Evolutionary conservation across 2,888 invertebrate genomes (phyloP), one percentile per base, ranked within the genome.

Genomic region (Dione vanillae): DNA sequence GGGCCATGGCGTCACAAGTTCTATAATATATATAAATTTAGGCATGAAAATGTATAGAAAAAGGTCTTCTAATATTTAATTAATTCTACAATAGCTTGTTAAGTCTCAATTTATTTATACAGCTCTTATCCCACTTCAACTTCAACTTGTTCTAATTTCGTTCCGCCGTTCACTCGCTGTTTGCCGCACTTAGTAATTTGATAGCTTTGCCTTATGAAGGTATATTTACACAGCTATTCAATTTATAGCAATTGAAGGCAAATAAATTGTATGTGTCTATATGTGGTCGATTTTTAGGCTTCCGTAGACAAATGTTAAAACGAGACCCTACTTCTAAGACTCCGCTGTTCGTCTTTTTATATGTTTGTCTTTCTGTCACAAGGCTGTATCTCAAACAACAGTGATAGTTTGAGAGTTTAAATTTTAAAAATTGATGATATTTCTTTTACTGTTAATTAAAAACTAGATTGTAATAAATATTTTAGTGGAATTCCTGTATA

Each of bases 181-280:
- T 72, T 70, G 65, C 69, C 62, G 59, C 62, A 59, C 52, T 74
- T 52, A 59, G 65, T 68, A 65, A 71, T 71, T 71, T 67, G 71
- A 67, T 71, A 65, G 71, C 56, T 71, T 67, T 47, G 72, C 65
- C 5, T 66, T 49, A 56, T 41, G 61, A 16, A 47, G 41, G 65
- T 66, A 56, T 51, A 43, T 64, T 72, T 51, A 41, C 59, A 35
- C 45, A 62, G 54, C 58, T 71, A 56, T 67, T 66, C 49, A 70
- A 70, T 65, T 59, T 65, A 54, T 64, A 45, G 62, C 65, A 67
- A 45, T 45, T 67, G 58, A 67, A 19, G 10, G 10, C 19, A 19
- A 35, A 11, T 40, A 37, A 19, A n/a, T 45, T 45, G 35, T 45
- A 45, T n/a, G 27, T 27, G 43, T 45, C 27, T 61, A 11, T 12